phyloP scores from a whole-genome alignment of 1,140 invertebrate species.

The Scylla paramamosain region DNA sequence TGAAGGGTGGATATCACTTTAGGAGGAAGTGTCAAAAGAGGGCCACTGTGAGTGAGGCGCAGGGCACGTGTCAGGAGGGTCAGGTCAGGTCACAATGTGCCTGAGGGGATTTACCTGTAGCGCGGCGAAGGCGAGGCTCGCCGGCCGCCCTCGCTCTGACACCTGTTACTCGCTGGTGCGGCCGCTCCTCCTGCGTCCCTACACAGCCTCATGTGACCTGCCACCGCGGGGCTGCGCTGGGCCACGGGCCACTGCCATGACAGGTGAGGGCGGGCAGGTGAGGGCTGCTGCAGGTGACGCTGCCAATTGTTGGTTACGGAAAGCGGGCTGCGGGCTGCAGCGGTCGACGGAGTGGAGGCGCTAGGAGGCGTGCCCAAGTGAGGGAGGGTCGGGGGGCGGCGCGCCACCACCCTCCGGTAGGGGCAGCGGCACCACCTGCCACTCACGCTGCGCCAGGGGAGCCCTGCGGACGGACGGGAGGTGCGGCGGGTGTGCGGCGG shows the following conservation, averaged over 20 bases:
- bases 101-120: background rate
- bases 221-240: background rate
- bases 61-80: background rate
- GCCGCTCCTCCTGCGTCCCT: background rate
- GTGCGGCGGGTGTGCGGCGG: slow-evolving; percentile 36
- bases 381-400: slow-evolving; percentile 38
- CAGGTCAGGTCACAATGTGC: background rate
- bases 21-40: background rate
- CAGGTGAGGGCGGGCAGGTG: background rate
- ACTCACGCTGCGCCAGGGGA: slow-evolving; percentile 5
- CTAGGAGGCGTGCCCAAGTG: background rate
- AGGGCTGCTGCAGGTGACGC: background rate
- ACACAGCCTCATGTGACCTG: slow-evolving; percentile 23
- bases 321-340: background rate
- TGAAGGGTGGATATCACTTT: too few relatives aligned
- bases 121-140: background rate
- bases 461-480: slow-evolving; percentile 46
- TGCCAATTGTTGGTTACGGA: background rate
- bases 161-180: slow-evolving; percentile 38
- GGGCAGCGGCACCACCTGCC: slow-evolving; percentile 28
- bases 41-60: too few relatives aligned
- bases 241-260: background rate
- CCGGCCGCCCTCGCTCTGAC: slow-evolving; percentile 5
- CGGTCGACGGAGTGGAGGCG: slow-evolving; percentile 18
- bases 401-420: background rate